Evolutionary conservation across 2,113 vertebrate species (phyloP).

Genomic region (Apaloderma vittatum): DNA sequence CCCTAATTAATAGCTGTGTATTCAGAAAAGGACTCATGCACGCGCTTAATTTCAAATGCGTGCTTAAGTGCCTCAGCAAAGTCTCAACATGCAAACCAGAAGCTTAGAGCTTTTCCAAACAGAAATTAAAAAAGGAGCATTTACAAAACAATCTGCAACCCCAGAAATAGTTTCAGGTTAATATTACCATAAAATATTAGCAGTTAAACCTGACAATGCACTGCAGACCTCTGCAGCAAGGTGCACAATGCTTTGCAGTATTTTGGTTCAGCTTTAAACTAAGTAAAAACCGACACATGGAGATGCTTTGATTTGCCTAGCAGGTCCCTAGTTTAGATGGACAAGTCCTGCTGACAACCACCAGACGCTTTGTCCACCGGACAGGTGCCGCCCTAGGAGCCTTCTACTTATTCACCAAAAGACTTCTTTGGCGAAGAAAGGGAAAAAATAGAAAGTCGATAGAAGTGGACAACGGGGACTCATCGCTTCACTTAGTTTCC

Average conservation of each 20-base stretch:
- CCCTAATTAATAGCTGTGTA: constrained; percentile 37
- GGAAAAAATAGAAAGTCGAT: not conserved
- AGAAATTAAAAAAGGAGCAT: not conserved
- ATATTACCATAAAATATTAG: not conserved
- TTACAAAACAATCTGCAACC: not conserved
- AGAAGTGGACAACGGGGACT: not conserved
- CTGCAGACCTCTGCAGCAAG: not conserved
- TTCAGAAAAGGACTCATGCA: constrained; percentile 31
- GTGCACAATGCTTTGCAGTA: not conserved
- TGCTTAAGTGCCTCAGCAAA: constrained; percentile 31
- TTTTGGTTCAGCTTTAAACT: not conserved
- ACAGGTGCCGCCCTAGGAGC: not conserved
- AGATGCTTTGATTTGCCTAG: not conserved
- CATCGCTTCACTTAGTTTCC: not conserved
- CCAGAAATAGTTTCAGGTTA: not conserved
- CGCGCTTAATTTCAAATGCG: not conserved
- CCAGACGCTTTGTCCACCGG: not conserved
- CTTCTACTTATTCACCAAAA: not conserved
- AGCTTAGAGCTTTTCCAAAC: constrained; percentile 11
- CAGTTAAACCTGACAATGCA: not conserved
- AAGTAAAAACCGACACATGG: not conserved
- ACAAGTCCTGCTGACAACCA: not conserved
- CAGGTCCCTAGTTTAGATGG: not conserved
- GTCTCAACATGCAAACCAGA: not conserved
- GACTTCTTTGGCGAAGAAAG: not conserved